phyloP scores from a whole-genome alignment of 2,888 invertebrate species.

The Podotricha telesiphe region DNA sequence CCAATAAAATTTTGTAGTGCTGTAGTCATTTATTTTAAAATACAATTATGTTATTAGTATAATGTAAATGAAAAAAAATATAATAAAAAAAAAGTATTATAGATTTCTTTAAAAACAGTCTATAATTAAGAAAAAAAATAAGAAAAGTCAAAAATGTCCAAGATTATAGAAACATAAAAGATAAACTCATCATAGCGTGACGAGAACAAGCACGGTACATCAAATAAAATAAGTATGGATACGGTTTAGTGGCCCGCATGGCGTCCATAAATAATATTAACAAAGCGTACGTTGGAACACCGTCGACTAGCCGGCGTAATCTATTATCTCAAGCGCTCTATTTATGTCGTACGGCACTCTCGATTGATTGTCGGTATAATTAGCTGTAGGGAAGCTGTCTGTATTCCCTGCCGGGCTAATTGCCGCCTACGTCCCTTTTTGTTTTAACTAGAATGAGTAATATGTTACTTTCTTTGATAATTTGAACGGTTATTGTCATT shows the following conservation, averaged over 20 bases:
- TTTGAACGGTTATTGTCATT: slow-evolving; percentile 32
- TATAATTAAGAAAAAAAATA: background rate
- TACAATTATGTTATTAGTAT: background rate
- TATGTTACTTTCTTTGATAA: slow-evolving; percentile 48
- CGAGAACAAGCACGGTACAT: background rate
- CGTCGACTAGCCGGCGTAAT: slow-evolving; percentile 41
- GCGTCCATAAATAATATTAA: slow-evolving; percentile 62
- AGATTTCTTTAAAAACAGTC: background rate
- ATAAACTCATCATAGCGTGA: slow-evolving; percentile 20
- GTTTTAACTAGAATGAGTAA: slow-evolving; percentile 44
- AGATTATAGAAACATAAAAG: slow-evolving; percentile 4
- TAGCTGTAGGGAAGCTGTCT: slow-evolving; percentile 50
- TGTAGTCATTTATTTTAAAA: background rate
- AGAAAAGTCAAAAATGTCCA: background rate
- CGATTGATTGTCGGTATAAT: slow-evolving; percentile 68
- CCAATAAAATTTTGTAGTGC: slow-evolving; percentile 31
- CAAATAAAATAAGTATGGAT: slow-evolving; percentile 22
- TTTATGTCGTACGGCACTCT: slow-evolving; percentile 60
- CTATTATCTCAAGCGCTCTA: slow-evolving; percentile 54
- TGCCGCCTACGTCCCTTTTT: slow-evolving; percentile 46
- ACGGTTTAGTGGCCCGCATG: slow-evolving; percentile 47
- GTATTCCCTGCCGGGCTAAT: slow-evolving; percentile 41
- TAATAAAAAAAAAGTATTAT: too few relatives aligned
- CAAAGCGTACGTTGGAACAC: slow-evolving; percentile 47
- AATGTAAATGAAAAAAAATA: too few relatives aligned